These are phyloP conservation scores for Cydia strobilella DNA, from an alignment of 1,140 invertebrate species.

Conservation along the genomic window DNA sequence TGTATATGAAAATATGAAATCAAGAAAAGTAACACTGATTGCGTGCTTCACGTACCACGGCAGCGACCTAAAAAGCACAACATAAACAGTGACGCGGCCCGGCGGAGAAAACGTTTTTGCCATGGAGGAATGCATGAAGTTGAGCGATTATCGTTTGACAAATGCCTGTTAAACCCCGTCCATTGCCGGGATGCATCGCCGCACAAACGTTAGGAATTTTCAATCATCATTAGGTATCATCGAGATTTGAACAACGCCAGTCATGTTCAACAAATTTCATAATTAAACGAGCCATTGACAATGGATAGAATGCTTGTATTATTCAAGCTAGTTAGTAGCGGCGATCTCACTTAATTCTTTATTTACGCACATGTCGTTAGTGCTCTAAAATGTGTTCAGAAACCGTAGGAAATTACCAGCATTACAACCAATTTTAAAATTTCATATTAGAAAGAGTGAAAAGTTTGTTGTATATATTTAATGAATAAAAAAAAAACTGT, in stretches of 20 bases:
- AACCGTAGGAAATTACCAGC: no score
- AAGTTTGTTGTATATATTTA: no score
- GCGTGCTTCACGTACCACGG: constrained; percentile 21
- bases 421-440: no score
- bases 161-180: constrained; percentile 5
- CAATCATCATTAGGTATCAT: not conserved
- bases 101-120: constrained; percentile 28
- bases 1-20: constrained; percentile 37
- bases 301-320: constrained; percentile 17
- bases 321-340: constrained; percentile 3
- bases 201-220: constrained; percentile 17
- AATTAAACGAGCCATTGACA: constrained; percentile 4
- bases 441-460: no score
- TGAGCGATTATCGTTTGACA: constrained; percentile 13
- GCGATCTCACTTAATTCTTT: constrained; percentile 11
- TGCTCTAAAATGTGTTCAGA: no score
- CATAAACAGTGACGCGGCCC: constrained; percentile 25
- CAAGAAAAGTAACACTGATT: constrained; percentile 30
- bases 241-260: constrained; percentile 1
- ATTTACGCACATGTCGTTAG: no score
- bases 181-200: not conserved
- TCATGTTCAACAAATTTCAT: not conserved
- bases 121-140: constrained; percentile 14
- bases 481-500: no score
- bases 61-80: constrained; percentile 25